Evolutionary conservation across 2,113 vertebrate genomes (phyloP).

Genomic region (Phrynocephalus versicolor): DNA sequence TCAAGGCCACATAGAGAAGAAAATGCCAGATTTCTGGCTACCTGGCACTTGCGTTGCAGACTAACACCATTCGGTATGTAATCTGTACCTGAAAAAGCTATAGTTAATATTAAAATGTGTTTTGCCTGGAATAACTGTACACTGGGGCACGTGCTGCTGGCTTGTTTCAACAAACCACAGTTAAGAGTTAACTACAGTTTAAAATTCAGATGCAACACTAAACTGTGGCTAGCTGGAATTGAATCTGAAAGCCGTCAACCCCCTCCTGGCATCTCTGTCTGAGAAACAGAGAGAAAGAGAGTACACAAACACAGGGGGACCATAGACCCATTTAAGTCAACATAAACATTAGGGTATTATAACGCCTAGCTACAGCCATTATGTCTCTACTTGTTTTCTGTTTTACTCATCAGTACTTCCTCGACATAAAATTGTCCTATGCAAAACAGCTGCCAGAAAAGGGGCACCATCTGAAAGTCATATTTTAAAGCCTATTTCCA

Average conservation of each 20-base stretch:
- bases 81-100: not conserved
- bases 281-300: not conserved
- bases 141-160: not conserved
- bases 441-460: not conserved
- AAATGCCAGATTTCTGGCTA: too few relatives aligned
- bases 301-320: not conserved
- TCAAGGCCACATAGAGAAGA: too few relatives aligned
- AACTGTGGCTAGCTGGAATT: not conserved
- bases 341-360: not conserved
- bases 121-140: not conserved
- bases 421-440: not conserved
- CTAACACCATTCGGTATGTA: not conserved
- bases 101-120: not conserved
- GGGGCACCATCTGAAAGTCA: not conserved
- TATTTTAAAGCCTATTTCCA: not conserved
- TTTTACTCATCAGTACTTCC: not conserved
- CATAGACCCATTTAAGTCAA: not conserved
- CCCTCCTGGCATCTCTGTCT: not conserved
- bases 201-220: not conserved
- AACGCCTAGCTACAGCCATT: not conserved
- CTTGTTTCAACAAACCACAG: not conserved
- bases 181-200: not conserved
- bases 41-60: not conserved
- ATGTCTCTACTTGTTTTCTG: not conserved
- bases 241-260: not conserved